Evolutionary conservation across 2,797 vertebrate genomes (phyloP).

Genomic region (Hybognathus amarus): DNA sequence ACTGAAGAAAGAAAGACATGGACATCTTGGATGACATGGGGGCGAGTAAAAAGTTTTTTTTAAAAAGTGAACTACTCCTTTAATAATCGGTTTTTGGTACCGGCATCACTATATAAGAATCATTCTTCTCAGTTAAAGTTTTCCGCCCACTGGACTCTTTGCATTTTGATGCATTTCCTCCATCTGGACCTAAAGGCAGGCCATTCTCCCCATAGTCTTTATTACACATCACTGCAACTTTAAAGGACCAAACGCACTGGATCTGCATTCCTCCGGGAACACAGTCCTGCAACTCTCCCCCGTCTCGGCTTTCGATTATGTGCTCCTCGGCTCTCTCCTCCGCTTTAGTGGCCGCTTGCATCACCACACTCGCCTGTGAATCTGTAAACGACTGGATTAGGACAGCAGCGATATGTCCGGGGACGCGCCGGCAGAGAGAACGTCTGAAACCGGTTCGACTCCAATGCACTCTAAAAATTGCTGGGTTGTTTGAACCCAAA

Average conservation of each 20-base stretch:
- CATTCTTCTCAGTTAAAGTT: background rate
- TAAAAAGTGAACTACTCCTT: too few species aligned
- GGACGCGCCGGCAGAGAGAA: background rate
- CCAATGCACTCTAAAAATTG: background rate
- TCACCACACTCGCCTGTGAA: constrained; percentile 6
- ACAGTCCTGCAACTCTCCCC: background rate
- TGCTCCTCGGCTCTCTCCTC: background rate
- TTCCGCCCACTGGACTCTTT: background rate
- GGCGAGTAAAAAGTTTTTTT: too few species aligned
- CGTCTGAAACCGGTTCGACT: background rate
- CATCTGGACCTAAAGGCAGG: constrained; percentile 8
- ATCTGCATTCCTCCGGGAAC: constrained; percentile 26
- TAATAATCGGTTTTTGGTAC: too few species aligned
- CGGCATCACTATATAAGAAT: background rate
- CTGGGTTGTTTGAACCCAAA: too few species aligned
- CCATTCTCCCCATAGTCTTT: constrained; percentile 39
- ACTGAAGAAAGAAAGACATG: too few species aligned
- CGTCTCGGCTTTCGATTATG: constrained; percentile 7
- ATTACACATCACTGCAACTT: constrained; percentile 46
- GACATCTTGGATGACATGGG: too few species aligned
- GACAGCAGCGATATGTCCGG: background rate
- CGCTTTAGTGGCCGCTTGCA: constrained; percentile 19
- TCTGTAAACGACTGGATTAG: constrained; percentile 9
- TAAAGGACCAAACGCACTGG: constrained; percentile 25
- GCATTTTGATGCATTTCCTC: constrained; percentile 8